Conservation (phyloP, 1,140 invertebrate genomes). For the Phymastichus coffea region DNA sequence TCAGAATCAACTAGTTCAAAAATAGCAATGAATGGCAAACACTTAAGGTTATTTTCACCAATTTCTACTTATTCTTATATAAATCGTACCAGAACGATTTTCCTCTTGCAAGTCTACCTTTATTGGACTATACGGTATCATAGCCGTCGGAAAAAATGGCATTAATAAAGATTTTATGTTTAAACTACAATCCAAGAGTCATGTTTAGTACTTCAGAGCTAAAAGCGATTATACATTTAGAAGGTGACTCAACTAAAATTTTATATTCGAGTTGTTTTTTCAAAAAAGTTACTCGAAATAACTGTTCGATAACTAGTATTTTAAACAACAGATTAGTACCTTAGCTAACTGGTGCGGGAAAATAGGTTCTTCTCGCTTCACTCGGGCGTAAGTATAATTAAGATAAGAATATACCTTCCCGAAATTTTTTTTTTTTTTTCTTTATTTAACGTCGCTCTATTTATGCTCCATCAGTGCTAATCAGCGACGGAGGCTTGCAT, state of each 20-base stretch:
- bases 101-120: slow-evolving; percentile 88
- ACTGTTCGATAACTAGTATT: background rate
- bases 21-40: slow-evolving; percentile 98
- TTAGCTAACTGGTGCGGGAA: too few relatives aligned
- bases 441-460: too few relatives aligned
- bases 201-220: slow-evolving; percentile 95
- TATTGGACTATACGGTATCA: slow-evolving; percentile 85
- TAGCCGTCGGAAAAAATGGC: slow-evolving; percentile 76
- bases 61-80: slow-evolving; percentile 96
- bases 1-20: slow-evolving; percentile 94
- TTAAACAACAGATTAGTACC: too few relatives aligned
- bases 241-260: too few relatives aligned
- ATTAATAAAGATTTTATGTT: slow-evolving; percentile 96
- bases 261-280: background rate
- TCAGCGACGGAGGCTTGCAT: too few relatives aligned
- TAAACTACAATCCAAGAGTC: slow-evolving; percentile 95
- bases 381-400: too few relatives aligned
- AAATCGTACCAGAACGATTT: slow-evolving; percentile 87
- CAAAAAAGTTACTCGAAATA: background rate
- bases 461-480: too few relatives aligned
- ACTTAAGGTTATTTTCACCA: slow-evolving; percentile 96
- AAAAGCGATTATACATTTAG: slow-evolving; percentile 84
- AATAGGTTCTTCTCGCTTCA: too few relatives aligned
- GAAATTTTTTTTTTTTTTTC: too few relatives aligned
- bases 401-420: too few relatives aligned